Evolutionary conservation across 37 sponge, comb jelly and placozoan species (phyloP), one percentile per base, ranked within the genome.

Genomic region (Haliclona indistincta): DNA sequence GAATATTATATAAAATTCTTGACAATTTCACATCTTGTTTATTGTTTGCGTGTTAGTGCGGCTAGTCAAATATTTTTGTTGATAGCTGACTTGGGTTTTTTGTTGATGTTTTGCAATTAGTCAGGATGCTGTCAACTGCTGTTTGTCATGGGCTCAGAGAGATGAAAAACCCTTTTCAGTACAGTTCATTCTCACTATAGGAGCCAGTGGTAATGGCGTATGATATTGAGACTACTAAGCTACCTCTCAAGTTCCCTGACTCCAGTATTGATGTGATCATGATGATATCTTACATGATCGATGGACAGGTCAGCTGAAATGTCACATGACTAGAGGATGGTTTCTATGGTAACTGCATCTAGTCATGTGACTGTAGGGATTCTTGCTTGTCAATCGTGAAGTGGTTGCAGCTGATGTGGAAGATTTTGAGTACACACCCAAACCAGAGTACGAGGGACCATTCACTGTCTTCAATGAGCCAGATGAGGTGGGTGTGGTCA

Each of bases 211-310:
- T 98, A 20, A 56, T 95, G 17, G 99, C 99, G 20, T 98, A 73
- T 83, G 99, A 98, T 54, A 98, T 98, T 68, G 99, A 98, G 85
- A 98, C 99, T 3, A 98, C 99, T 20, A 98, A 98, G 71, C 82
- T 95, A 2, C 99, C 99, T 0, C 87, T 98, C 17, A 95, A 95
- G 75, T 98, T 98, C 74, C 99, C 99, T 25, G 99, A 98, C 64
- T 75, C 96, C 0, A 41, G 63, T 32, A 73, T 66, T 37, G 99
- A 98, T 76, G 72, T 75, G 26, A 86, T 98, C 54, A 98, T 98
- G 99, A 98, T 98, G 99, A 95, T 98, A 38, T 96, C 96, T 3
- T 98, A 98, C 83, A 98, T 98, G 99, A 92, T 95, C n/a, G 99
- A 98, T 64, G 91, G 86, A 38, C 99, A 96, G 88, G 92, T 91